Base-by-base conservation (phyloP, 2,888 invertebrate genomes). In the Fissipunctia ypsillon region DNA sequence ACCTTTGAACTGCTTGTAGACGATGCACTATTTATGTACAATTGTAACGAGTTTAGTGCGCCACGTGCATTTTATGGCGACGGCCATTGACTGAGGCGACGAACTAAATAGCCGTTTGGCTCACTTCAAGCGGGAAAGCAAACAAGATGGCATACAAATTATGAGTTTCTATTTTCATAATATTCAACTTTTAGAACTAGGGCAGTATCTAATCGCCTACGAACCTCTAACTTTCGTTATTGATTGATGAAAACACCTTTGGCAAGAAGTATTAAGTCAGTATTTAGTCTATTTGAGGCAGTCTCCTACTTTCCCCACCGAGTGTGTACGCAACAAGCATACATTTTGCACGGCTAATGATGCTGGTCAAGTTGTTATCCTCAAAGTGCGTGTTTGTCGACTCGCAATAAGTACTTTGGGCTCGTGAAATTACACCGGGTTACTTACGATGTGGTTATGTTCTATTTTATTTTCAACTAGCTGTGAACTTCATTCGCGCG, bases 11-110 rank as follows among this genome's bases (percentile, higher is more conserved):
- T 12, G 35, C 19, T 69, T 38, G 25, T 56, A 56, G 60, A 31
- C 69, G 25, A 50, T 45, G 48, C 56, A 68, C 31, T 78, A 60
- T 68, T 79, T 68, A 69, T 68, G 64, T 45, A 10, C 56, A 69
- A 69, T 69, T 75, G 69, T 75, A 45, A 52, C 69, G 67, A 38
- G 65, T 69, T 75, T 56, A 78, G 48, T 41, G n/a, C 25, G 38
- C 38, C 80, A 80, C 75, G 69, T 78, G 78, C 43, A 78, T 48
- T 79, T 79, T 64, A 80, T 74, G 67, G 65, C 25, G 43, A 28
- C 35, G 76, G 28, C 52, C 78, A 80, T 80, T 79, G 78, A 80
- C 78, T 66, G 64, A 61, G 41, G 56, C n/a, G 52, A 60, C 59
- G 38, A 59, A 68, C 38, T 65, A 19, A 54, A 73, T 78, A 38